phyloP scores from a whole-genome alignment of 2,113 vertebrate species.

The Dicentrarchus labrax region DNA sequence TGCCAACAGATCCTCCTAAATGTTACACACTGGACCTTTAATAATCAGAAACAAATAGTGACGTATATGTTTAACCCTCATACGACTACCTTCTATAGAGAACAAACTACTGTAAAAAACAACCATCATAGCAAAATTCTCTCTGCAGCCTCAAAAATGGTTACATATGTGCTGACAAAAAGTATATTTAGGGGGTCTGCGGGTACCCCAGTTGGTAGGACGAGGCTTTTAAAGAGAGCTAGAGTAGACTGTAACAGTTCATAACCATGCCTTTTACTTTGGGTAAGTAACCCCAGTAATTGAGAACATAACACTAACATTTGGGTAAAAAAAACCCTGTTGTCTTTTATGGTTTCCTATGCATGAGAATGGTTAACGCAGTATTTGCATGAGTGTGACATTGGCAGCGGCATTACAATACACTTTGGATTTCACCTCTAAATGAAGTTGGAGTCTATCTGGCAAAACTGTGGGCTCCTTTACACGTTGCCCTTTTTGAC shows the following conservation, averaged over 20 bases:
- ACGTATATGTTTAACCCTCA: no score
- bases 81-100: no score
- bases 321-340: neutral
- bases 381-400: neutral
- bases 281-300: neutral
- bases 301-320: neutral
- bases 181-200: no score
- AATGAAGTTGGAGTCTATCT: neutral
- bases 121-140: no score
- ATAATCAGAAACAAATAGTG: no score
- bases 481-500: neutral
- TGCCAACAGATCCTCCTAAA: no score
- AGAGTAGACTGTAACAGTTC: neutral
- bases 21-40: no score
- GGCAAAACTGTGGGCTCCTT: neutral
- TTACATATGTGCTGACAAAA: no score
- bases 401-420: neutral
- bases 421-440: no score
- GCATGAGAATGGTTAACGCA: neutral
- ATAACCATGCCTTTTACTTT: neutral
- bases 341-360: neutral
- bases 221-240: neutral
- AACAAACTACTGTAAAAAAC: no score
- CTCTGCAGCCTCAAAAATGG: no score
- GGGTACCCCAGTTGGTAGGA: no score